A percentile compares a stretch with the other conserved stretches of the same genome.
phyloP scores from a whole-genome alignment of 2,113 vertebrate genomes.

The Epinephelus lanceolatus region DNA sequence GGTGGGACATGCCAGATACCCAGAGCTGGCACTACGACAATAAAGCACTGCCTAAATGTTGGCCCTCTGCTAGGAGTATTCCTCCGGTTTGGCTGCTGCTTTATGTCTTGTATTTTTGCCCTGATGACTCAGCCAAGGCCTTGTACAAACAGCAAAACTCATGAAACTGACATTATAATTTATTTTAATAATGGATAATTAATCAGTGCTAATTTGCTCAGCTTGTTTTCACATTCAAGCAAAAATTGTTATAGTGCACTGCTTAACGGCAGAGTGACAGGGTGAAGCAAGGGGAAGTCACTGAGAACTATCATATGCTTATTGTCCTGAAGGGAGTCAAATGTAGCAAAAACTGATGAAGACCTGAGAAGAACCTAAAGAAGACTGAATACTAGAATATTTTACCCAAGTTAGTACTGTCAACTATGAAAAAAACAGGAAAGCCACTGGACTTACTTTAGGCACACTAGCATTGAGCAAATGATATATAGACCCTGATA shows the following conservation, averaged over 20 bases:
- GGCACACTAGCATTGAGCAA: too few species aligned
- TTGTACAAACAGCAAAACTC: conserved; percentile 59
- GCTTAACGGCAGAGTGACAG: conserved; percentile 30
- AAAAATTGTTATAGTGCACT: conserved; percentile 26
- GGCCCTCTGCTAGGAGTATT: conserved; percentile 44
- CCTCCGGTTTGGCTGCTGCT: conserved; percentile 48
- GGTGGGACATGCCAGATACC: conserved; percentile 76
- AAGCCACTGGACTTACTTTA: too few species aligned
- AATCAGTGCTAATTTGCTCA: conserved; percentile 56
- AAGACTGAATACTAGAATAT: not conserved
- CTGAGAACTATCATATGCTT: not conserved
- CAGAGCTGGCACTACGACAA: conserved; percentile 46
- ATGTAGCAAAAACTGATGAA: not conserved
- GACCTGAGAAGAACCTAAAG: not conserved
- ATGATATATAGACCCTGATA: too few species aligned
- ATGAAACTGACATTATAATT: conserved; percentile 53
- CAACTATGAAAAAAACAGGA: too few species aligned
- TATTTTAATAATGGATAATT: conserved; percentile 54
- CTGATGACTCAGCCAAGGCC: conserved; percentile 53
- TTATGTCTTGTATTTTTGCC: conserved; percentile 52
- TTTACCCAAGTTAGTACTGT: too few species aligned
- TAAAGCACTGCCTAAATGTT: conserved; percentile 54
- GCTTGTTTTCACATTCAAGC: conserved; percentile 47
- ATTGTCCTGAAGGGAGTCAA: not conserved
- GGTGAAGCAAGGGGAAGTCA: conserved; percentile 23